Evolutionary conservation across 2,797 vertebrate species (phyloP), one percentile per base, ranked within the genome.

Genomic region (Harpagifer antarcticus): DNA sequence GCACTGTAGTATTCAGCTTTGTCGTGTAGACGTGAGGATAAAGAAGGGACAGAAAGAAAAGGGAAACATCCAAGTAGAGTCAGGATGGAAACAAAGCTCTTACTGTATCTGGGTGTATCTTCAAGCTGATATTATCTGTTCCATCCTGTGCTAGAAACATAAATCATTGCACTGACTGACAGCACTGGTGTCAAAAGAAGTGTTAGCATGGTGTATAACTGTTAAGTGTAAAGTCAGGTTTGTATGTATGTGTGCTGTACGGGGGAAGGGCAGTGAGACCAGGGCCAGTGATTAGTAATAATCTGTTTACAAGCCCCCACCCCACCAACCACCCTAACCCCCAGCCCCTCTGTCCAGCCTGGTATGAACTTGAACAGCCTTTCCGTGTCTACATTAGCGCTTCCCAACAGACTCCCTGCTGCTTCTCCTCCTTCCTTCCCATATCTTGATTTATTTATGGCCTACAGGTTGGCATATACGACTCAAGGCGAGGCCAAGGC

Each of bases 271-370:
- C 72, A 54, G 66, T 1, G 52, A 82, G 68, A 83, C 66, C 54
- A 66, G 64, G 63, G 81, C 57, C 65, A 79, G 88, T 85, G 88
- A 89, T 91, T 87, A 91, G 86, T 72, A 84, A 84, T 91, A 89
- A 93, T 92, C 92, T 89, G 82, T 88, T 88, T 84, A 85, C 75
- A 81, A 33, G 58, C 47, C 66, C 63, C 23, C 3, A 44, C 33
- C 33, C 2, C 33, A 37, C 33, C 33, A 42, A 4, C 15, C 59
- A 11, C 54, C 42, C 10, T 55, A 65, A 52, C 57, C 59, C 72
- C 53, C 57, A 55, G 33, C 76, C 76, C 52, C 64, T 49, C 60
- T 45, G 47, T 60, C 52, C 81, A 59, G 19, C 50, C 58, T 52
- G 52, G 52, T 54, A 40, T 59, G 65, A 86, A 78, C 75, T 76